Conservation (phyloP, 2,113 vertebrate species). For the Corapipo altera region DNA sequence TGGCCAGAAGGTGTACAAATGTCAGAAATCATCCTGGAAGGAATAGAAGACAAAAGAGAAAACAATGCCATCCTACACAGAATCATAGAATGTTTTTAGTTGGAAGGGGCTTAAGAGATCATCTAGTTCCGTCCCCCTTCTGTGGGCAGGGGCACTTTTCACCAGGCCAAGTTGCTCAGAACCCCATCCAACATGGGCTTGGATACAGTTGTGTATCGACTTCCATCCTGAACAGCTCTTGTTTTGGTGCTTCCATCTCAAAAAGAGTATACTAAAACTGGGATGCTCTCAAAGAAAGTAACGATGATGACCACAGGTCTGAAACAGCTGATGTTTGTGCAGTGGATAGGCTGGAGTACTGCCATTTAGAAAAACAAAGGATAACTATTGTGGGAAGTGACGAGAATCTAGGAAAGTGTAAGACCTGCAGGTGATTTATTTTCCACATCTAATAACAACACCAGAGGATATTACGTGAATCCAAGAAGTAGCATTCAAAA, state of each 20-base stretch:
- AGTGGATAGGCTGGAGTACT: neutral
- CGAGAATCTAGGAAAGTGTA: neutral
- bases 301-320: neutral
- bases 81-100: neutral
- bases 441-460: neutral
- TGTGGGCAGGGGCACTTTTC: neutral
- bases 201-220: neutral
- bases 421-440: neutral
- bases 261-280: neutral
- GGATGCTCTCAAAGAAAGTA: neutral
- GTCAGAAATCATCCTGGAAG: neutral
- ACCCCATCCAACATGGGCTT: neutral
- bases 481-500: neutral
- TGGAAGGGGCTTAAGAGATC: neutral
- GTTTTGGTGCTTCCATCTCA: neutral
- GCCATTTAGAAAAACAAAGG: neutral
- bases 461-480: neutral
- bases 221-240: neutral
- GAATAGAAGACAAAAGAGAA: neutral
- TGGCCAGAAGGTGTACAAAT: neutral
- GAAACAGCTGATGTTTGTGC: neutral
- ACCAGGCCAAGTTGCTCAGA: neutral
- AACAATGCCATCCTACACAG: neutral
- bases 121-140: neutral
- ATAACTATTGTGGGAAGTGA: neutral